phyloP scores from a whole-genome alignment of 2,888 invertebrate species.

The Myathropa florea region DNA sequence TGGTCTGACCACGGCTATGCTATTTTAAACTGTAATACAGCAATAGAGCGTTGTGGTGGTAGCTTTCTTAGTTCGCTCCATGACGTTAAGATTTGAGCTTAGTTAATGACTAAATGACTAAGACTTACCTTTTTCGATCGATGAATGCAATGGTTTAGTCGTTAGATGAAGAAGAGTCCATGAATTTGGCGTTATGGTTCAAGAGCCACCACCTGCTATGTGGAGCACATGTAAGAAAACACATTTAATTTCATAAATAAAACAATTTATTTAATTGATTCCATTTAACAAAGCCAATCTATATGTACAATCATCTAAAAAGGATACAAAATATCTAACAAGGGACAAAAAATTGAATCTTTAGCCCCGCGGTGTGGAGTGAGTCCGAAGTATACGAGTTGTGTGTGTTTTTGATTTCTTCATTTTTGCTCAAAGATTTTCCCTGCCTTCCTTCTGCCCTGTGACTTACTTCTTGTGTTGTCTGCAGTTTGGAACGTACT shows the following conservation, averaged over 20 bases:
- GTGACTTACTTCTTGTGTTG: slow-evolving; percentile 75
- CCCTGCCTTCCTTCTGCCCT: slow-evolving; percentile 1
- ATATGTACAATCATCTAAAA: slow-evolving; percentile 66
- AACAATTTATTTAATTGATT: slow-evolving; percentile 61
- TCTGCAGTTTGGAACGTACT: slow-evolving; percentile 77
- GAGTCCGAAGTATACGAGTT: slow-evolving; percentile 11
- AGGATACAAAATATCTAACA: slow-evolving; percentile 46
- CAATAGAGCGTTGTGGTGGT: too few species aligned
- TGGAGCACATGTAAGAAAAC: not conserved
- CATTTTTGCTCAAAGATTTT: slow-evolving; percentile 17
- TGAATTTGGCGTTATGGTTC: too few species aligned
- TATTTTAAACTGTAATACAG: too few species aligned
- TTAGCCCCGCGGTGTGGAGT: not conserved
- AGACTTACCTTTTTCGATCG: too few species aligned
- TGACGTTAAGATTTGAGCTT: too few species aligned
- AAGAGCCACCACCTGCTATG: too few species aligned
- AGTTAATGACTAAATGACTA: too few species aligned
- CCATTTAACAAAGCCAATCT: slow-evolving; percentile 67
- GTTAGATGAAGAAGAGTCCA: too few species aligned
- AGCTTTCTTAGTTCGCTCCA: too few species aligned
- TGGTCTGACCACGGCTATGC: too few species aligned
- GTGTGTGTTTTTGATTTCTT: slow-evolving; percentile 11
- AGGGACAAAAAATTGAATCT: slow-evolving; percentile 20
- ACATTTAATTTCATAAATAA: slow-evolving; percentile 40
- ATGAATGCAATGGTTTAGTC: too few species aligned